A percentile compares a stretch with the other conserved stretches of the same genome.
Conservation (phyloP, 53 echinoderm and acorn worm species). For the Antedon mediterranea region DNA sequence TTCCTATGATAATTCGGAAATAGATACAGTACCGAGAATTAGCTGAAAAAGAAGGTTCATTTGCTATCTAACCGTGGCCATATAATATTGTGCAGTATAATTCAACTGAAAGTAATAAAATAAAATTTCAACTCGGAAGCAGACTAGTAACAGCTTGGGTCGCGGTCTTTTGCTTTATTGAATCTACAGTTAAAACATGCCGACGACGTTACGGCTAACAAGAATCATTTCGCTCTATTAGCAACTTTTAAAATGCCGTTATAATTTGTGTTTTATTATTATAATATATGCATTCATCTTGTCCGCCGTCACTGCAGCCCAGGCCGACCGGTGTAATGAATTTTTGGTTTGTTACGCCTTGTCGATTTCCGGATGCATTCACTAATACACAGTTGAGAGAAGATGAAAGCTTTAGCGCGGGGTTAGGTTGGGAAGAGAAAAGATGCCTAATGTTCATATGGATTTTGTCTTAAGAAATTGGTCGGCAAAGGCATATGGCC, state of each 20-base stretch:
- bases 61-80: no score
- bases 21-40: no score
- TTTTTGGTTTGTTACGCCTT: background rate
- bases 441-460: no score
- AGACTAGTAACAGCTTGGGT: background rate
- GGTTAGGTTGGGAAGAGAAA: no score
- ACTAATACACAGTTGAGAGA: background rate
- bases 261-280: background rate
- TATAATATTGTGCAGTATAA: no score
- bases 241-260: background rate
- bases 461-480: no score
- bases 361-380: background rate
- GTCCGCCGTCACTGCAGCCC: no score
- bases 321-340: background rate
- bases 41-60: no score
- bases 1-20: no score
- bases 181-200: background rate
- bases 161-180: background rate
- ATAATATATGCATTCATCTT: background rate
- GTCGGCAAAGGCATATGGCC: no score
- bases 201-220: background rate
- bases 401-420: background rate
- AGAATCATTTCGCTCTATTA: background rate
- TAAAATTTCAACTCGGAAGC: background rate
- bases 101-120: background rate